Evolutionary conservation across 2,888 invertebrate genomes (phyloP).

Genomic region (Spilosoma lubricipeda): DNA sequence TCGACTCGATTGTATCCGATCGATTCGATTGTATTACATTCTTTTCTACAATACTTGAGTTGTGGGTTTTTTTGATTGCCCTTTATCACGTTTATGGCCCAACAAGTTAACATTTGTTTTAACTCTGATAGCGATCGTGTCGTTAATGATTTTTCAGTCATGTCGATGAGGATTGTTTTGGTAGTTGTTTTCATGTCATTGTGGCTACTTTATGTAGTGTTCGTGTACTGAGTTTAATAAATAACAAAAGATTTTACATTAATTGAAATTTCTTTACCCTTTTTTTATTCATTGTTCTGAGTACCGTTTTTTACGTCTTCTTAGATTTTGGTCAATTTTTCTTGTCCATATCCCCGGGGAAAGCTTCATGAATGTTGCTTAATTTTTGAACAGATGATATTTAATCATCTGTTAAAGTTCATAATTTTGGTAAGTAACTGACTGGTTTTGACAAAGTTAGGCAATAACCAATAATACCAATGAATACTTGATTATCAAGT

Average conservation of each 20-base stretch:
- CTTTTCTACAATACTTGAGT: background rate
- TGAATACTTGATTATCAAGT: background rate
- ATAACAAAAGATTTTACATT: background rate
- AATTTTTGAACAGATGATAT: too few relatives aligned
- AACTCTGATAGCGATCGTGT: conserved; percentile 11
- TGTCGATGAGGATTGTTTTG: conserved; percentile 9
- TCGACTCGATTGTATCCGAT: too few relatives aligned
- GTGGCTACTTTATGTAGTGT: background rate
- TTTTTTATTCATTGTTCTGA: background rate
- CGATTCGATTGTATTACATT: conserved; percentile 8
- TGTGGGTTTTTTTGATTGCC: background rate
- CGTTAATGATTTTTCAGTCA: background rate
- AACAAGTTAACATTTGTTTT: background rate
- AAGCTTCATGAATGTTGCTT: too few relatives aligned
- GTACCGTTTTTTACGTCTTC: too few relatives aligned
- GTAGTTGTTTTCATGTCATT: background rate
- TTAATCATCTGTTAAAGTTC: too few relatives aligned
- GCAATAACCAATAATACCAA: background rate
- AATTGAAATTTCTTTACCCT: too few relatives aligned
- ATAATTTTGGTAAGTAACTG: too few relatives aligned
- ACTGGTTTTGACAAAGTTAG: too few relatives aligned
- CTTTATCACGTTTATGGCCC: background rate
- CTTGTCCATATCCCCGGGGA: background rate
- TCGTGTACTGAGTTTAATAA: background rate
- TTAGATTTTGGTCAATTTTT: background rate